These are phyloP conservation scores for Lochmaea capreae DNA, from an alignment of 2,888 invertebrate species.

Conservation along the genomic window DNA sequence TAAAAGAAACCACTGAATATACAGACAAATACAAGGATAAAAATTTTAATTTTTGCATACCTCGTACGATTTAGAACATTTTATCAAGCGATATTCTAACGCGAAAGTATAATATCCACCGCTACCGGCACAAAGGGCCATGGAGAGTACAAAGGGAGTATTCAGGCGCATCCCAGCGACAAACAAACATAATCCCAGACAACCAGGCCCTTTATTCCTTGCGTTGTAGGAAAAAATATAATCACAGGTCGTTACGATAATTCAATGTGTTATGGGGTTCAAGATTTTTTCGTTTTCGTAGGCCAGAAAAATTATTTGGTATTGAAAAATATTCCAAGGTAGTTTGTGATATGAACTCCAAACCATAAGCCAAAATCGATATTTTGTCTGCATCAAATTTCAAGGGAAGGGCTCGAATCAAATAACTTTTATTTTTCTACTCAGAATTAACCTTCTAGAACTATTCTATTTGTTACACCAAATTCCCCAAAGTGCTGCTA, in stretches of 20 bases:
- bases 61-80: neutral
- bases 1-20: neutral
- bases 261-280: constrained; percentile 30
- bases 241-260: constrained; percentile 38
- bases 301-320: neutral
- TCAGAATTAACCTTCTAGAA: too few species aligned
- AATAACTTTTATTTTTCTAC: too few species aligned
- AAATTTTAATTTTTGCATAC: neutral
- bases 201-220: constrained; percentile 28
- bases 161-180: constrained; percentile 37
- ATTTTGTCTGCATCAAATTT: too few species aligned
- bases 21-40: neutral
- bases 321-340: neutral
- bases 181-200: constrained; percentile 42
- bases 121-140: constrained; percentile 32
- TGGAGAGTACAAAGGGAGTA: constrained; percentile 44
- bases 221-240: constrained; percentile 31
- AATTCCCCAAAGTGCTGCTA: too few species aligned
- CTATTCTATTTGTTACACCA: too few species aligned
- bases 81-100: constrained; percentile 41
- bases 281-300: constrained; percentile 16
- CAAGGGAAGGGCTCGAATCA: too few species aligned
- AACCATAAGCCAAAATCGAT: too few species aligned
- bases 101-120: constrained; percentile 43
- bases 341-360: neutral